Conservation (phyloP, 2,888 invertebrate genomes). For the Dasypogon diadema region DNA sequence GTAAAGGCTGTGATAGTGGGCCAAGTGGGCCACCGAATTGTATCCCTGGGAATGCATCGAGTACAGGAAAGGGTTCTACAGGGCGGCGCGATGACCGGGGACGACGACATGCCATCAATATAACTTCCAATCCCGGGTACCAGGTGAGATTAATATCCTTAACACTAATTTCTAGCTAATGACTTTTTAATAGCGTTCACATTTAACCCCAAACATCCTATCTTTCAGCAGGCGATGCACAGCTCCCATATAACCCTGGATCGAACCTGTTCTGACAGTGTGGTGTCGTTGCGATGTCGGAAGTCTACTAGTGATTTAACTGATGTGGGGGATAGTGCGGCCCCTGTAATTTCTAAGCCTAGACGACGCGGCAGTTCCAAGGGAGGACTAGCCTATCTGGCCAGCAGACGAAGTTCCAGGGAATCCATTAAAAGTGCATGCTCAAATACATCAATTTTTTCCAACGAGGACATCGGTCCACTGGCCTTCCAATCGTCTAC, state of each 20-base stretch:
- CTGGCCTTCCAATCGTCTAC: slow-evolving; percentile 83
- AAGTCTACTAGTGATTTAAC: slow-evolving; percentile 85
- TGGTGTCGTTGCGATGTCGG: slow-evolving; percentile 71
- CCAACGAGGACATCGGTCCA: slow-evolving; percentile 85
- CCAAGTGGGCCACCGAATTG: not conserved
- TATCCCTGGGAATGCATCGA: slow-evolving; percentile 35
- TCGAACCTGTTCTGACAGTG: slow-evolving; percentile 68
- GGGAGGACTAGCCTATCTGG: slow-evolving; percentile 82
- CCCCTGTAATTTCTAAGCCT: slow-evolving; percentile 75
- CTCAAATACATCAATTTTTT: slow-evolving; percentile 77
- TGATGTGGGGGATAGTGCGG: slow-evolving; percentile 68
- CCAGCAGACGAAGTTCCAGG: slow-evolving; percentile 88
- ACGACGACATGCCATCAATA: slow-evolving; percentile 68
- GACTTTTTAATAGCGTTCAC: not conserved
- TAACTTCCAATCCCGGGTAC: slow-evolving; percentile 69
- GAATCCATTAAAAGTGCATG: slow-evolving; percentile 75
- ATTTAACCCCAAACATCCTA: not conserved
- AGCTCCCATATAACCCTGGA: slow-evolving; percentile 68
- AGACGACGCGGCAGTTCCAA: slow-evolving; percentile 75
- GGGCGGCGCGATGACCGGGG: slow-evolving; percentile 54
- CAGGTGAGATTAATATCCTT: slow-evolving; percentile 64
- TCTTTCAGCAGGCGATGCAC: slow-evolving; percentile 62
- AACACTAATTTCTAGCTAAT: not conserved
- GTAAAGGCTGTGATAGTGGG: slow-evolving; percentile 22
- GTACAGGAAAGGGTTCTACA: slow-evolving; percentile 33